A percentile compares a stretch with the other conserved stretches of the same genome.
phyloP scores from a whole-genome alignment of 2,888 invertebrate species.

The Dione juno region DNA sequence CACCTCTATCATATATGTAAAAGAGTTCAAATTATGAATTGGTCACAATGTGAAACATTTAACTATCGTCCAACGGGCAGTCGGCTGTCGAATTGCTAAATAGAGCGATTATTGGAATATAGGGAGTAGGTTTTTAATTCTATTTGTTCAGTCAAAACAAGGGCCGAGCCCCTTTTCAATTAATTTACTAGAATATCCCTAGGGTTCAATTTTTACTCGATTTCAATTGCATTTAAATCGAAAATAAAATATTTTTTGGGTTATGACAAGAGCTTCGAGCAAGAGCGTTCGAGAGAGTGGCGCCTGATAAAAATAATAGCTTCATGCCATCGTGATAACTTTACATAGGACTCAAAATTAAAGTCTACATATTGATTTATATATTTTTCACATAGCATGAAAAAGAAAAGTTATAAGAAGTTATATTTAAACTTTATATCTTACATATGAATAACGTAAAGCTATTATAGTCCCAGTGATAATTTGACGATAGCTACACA shows the following conservation, averaged over 20 bases:
- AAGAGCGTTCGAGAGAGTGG: slow-evolving; percentile 17
- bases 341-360: neutral
- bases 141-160: slow-evolving; percentile 77
- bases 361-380: neutral
- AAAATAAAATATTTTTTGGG: slow-evolving; percentile 50
- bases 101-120: slow-evolving; percentile 68
- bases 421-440: too few relatives aligned
- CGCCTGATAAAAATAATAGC: slow-evolving; percentile 37
- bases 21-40: slow-evolving; percentile 3
- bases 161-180: slow-evolving; percentile 71
- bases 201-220: slow-evolving; percentile 60
- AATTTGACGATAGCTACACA: too few relatives aligned
- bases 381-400: too few relatives aligned
- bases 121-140: slow-evolving; percentile 70
- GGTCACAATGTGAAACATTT: slow-evolving; percentile 31
- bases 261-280: slow-evolving; percentile 35
- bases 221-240: slow-evolving; percentile 59
- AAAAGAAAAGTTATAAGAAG: too few relatives aligned
- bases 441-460: too few relatives aligned
- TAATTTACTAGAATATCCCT: slow-evolving; percentile 64
- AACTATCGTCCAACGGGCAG: slow-evolving; percentile 44
- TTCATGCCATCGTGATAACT: neutral
- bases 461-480: too few relatives aligned
- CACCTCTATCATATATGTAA: neutral
- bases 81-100: slow-evolving; percentile 59